Evolutionary conservation across 1,140 invertebrate genomes (phyloP).

Genomic region (Xylocopa sonorina): DNA sequence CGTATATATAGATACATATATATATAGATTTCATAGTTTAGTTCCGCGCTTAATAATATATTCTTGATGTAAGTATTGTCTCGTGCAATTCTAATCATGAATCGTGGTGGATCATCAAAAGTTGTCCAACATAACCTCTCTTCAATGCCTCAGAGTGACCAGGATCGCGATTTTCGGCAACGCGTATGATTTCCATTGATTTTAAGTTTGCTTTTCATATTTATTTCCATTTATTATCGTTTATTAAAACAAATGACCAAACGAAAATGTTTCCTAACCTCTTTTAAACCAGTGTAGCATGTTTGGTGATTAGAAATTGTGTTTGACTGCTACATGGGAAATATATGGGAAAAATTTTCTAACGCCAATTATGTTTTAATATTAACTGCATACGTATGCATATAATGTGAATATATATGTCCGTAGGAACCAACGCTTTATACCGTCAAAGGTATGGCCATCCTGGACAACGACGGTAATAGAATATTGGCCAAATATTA

Average conservation of each 20-base stretch:
- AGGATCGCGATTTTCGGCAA: constrained; percentile 34
- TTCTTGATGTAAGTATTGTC: constrained; percentile 37
- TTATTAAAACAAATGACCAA: constrained; percentile 11
- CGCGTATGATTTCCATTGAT: constrained; percentile 54
- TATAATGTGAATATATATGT: not conserved
- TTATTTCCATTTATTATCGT: constrained; percentile 19
- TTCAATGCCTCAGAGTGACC: constrained; percentile 46
- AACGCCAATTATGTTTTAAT: not conserved
- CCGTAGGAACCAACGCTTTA: constrained; percentile 93
- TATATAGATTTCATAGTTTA: constrained; percentile 20
- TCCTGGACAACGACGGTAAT: constrained; percentile 99
- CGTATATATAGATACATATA: too few species aligned
- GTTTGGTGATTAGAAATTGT: constrained; percentile 3
- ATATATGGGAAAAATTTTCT: constrained; percentile 17
- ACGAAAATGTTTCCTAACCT: constrained; percentile 16
- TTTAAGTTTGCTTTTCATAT: constrained; percentile 35
- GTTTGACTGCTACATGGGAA: constrained; percentile 21
- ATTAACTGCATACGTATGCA: not conserved
- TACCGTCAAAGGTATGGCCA: constrained; percentile 97
- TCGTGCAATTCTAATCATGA: constrained; percentile 40
- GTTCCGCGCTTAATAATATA: constrained; percentile 19
- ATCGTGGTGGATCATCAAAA: constrained; percentile 46
- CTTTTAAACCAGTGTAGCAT: constrained; percentile 4
- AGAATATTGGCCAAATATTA: constrained; percentile 98
- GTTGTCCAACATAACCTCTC: constrained; percentile 62